Evolutionary conservation across 2,113 vertebrate species (phyloP).

Genomic region (Serilophus lunatus): DNA sequence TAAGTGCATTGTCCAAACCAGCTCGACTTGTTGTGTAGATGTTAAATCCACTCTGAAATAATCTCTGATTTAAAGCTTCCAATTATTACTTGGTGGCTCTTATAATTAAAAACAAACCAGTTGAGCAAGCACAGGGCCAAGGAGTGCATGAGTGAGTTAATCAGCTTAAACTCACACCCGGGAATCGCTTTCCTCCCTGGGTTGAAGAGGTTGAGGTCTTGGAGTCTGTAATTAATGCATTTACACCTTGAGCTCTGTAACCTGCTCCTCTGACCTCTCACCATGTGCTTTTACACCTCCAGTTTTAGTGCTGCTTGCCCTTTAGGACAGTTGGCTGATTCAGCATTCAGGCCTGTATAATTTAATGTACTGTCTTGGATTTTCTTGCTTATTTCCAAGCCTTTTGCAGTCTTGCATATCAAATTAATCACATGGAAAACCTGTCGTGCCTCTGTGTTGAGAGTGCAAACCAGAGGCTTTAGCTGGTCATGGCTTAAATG

Average conservation of each 20-base stretch:
- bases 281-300: not conserved
- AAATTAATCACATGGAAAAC: not conserved
- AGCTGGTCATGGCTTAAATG: not conserved
- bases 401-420: accelerated
- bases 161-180: not conserved
- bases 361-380: not conserved
- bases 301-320: not conserved
- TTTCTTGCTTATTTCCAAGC: not conserved
- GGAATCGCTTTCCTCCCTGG: not conserved
- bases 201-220: not conserved
- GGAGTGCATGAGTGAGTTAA: not conserved
- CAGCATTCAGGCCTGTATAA: not conserved
- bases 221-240: not conserved
- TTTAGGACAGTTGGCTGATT: not conserved
- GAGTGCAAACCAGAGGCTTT: not conserved
- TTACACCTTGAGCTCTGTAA: not conserved
- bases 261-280: not conserved
- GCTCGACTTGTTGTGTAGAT: not conserved
- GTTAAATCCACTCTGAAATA: not conserved
- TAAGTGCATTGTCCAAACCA: not conserved
- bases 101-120: slow-evolving; percentile 11
- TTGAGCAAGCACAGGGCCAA: not conserved
- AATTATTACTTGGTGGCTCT: not conserved
- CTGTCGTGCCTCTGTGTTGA: not conserved
- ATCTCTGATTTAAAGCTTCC: not conserved